Evolutionary conservation across 2,113 vertebrate species (phyloP).

Genomic region (Odontophorus gujanensis): DNA sequence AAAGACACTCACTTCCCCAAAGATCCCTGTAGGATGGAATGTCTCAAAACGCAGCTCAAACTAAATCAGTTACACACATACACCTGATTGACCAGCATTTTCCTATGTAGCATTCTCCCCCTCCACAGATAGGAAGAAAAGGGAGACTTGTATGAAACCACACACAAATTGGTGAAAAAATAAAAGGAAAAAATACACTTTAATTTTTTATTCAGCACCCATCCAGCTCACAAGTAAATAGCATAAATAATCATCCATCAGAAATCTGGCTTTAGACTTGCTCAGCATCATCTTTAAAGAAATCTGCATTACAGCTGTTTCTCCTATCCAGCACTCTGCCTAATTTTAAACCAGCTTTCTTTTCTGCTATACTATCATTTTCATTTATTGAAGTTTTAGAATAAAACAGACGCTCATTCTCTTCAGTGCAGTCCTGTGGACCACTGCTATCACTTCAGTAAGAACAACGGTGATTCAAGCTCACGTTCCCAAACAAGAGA

Average conservation of each 20-base stretch:
- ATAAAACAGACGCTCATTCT: background rate
- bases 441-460: background rate
- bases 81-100: background rate
- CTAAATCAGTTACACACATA: background rate
- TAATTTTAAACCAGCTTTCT: conserved; percentile 62
- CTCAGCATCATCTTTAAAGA: conserved; percentile 61
- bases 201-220: conserved; percentile 36
- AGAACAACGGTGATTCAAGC: background rate
- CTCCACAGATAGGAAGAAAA: background rate
- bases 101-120: background rate
- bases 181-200: background rate
- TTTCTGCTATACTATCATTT: conserved; percentile 56
- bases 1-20: background rate
- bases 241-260: conserved; percentile 39
- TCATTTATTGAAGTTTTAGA: conserved; percentile 28
- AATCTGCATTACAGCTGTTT: conserved; percentile 51
- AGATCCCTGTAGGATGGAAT: background rate
- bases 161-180: background rate
- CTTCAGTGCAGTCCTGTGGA: background rate
- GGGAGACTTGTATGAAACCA: background rate
- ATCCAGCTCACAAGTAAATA: conserved; percentile 30
- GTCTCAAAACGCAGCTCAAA: background rate
- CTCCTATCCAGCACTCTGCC: background rate
- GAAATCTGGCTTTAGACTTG: conserved; percentile 28
- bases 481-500: background rate